A percentile compares a stretch with the other conserved stretches of the same genome.
Conservation (phyloP, 1,140 invertebrate genomes). For the Conus betulinus region DNA sequence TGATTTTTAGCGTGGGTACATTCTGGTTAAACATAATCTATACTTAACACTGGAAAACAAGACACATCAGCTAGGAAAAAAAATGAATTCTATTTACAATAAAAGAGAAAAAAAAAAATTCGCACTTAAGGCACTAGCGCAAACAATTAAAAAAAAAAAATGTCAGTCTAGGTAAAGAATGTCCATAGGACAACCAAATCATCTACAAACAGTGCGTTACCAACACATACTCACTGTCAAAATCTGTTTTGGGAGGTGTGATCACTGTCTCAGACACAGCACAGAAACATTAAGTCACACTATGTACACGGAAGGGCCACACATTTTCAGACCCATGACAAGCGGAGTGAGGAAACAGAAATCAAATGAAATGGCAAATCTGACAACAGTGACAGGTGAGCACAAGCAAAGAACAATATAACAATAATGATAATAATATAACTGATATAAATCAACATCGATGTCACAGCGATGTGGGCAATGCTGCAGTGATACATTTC, state of each 20-base stretch:
- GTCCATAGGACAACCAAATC: neutral
- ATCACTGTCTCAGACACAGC: slow-evolving; percentile 33
- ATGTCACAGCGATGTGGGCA: neutral
- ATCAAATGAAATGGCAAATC: neutral
- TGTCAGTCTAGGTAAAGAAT: neutral
- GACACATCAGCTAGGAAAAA: too few relatives aligned
- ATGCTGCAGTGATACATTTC: neutral
- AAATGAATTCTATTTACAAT: too few relatives aligned
- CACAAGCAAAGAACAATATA: slow-evolving; percentile 13
- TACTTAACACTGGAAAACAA: too few relatives aligned
- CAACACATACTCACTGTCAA: slow-evolving; percentile 38
- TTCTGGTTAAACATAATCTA: too few relatives aligned
- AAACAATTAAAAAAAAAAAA: neutral
- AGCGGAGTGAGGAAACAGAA: neutral
- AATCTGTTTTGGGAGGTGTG: slow-evolving; percentile 36
- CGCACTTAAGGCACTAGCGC: neutral
- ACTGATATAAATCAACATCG: neutral
- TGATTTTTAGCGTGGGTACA: too few relatives aligned
- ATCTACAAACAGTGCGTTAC: neutral
- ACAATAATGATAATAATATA: slow-evolving; percentile 1
- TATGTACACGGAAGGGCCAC: neutral
- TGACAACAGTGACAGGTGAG: neutral
- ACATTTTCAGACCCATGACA: neutral
- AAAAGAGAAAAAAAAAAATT: too few relatives aligned
- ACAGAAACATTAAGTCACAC: slow-evolving; percentile 30